Base-by-base conservation (phyloP, 1,140 invertebrate species). In the Diachasmimorpha longicaudata region DNA sequence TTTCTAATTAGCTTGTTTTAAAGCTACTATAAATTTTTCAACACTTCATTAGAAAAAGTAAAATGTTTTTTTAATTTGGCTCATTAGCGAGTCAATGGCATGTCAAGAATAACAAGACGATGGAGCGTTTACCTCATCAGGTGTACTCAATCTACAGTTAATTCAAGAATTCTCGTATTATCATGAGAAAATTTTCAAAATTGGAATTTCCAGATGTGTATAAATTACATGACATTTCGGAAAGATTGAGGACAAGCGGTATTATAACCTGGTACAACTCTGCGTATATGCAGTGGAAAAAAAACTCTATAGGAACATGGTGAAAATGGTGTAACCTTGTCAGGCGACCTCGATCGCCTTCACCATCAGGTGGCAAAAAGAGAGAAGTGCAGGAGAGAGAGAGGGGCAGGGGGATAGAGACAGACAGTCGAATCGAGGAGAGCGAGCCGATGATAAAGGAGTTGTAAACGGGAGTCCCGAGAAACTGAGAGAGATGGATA, bases 261-360 rank as follows among this genome's bases (percentile, higher is more conserved):
- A 63, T 16, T 25, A 63, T 63, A 63, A 63, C 21, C 58, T 63
- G 58, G 31, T 63, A 42, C 48, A 13, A 37, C 36, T 48, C 48
- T 42, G 14, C 70, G 44, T 52, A 52, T 48, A 58, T 37, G 52
- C 52, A 73, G 55, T 21, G n/a, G 23, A 25, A 58, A 46, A 71
- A 71, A 71, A 71, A 31, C 10, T 46, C 0, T 48, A 71, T 66
- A 69, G 48, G 75, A 71, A 77, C 70, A 79, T 78, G 80, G 82
- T 83, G 85, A 87, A 86, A 86, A 86, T 86, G 83, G 83, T 85
- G 80, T 85, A 86, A 86, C 86, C 86, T 87, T 87, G 86, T 81
- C 81, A 78, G 77, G 81, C 84, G 83, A 83, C 86, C 86, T 87
- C 86, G 85, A 86, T 86, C 84, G 85, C 86, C 86, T 86, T 87